Evolutionary conservation across 2,888 invertebrate species (phyloP).

Genomic region (Nomada flava): DNA sequence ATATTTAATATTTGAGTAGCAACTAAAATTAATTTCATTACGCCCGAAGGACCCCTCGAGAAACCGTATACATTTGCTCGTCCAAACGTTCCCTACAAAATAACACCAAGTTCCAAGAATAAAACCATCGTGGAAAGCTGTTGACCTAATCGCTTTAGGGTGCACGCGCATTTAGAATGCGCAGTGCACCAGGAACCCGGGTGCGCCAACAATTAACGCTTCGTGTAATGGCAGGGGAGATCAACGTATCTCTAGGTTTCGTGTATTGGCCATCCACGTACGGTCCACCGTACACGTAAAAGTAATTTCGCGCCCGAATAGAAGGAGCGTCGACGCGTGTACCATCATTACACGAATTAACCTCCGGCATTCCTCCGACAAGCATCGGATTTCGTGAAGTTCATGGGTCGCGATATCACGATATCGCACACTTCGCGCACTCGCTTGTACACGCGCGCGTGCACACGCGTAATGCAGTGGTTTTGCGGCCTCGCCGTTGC

Average conservation of each 20-base stretch:
- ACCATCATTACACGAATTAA: slow-evolving; percentile 70
- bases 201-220: slow-evolving; percentile 74
- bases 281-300: slow-evolving; percentile 21
- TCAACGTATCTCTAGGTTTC: slow-evolving; percentile 36
- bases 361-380: slow-evolving; percentile 71
- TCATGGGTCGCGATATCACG: slow-evolving; percentile 47
- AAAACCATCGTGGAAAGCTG: slow-evolving; percentile 13
- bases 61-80: not conserved
- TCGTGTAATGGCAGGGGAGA: slow-evolving; percentile 53
- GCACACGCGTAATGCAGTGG: slow-evolving; percentile 30
- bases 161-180: slow-evolving; percentile 40
- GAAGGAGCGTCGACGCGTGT: slow-evolving; percentile 54
- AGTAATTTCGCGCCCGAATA: slow-evolving; percentile 63
- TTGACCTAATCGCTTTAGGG: slow-evolving; percentile 11
- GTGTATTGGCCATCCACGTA: slow-evolving; percentile 25
- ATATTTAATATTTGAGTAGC: no score
- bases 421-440: slow-evolving; percentile 13
- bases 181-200: slow-evolving; percentile 1
- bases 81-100: not conserved
- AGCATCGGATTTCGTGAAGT: slow-evolving; percentile 55
- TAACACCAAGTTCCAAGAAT: not conserved
- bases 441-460: slow-evolving; percentile 12
- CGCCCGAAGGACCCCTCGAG: no score
- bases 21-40: no score
- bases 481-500: slow-evolving; percentile 31